Percentiles rank a stretch among this genome's conserved stretches.
phyloP scores from a whole-genome alignment of 2,797 vertebrate genomes.

The Malacoctenus gilli region DNA sequence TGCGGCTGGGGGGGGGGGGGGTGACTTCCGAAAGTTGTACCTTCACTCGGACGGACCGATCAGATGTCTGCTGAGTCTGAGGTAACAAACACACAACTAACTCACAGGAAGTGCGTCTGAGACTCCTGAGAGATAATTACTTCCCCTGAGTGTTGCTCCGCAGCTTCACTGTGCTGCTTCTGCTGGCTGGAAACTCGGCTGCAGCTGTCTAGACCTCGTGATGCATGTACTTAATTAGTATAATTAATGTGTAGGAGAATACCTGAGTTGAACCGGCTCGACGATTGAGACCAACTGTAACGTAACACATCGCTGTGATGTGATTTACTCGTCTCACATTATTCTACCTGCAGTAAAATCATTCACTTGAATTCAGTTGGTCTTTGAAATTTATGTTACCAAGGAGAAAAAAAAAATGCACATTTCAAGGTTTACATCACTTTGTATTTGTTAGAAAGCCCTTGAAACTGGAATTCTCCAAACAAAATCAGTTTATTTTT shows the following conservation, averaged over 20 bases:
- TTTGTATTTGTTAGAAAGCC: no score
- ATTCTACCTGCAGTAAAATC: not conserved
- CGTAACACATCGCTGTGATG: not conserved
- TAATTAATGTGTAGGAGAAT: not conserved
- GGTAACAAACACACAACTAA: not conserved
- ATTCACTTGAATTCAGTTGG: not conserved
- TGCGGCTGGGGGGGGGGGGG: no score
- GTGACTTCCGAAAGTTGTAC: no score
- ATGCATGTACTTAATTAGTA: not conserved
- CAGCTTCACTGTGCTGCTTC: not conserved
- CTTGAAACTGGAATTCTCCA: not conserved
- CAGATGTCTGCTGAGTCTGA: not conserved
- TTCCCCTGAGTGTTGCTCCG: not conserved
- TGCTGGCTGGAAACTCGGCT: not conserved
- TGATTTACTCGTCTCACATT: not conserved
- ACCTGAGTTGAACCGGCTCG: not conserved
- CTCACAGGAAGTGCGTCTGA: not conserved
- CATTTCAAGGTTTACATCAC: not conserved
- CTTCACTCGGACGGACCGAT: not conserved
- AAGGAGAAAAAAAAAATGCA: no score
- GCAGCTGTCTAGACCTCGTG: not conserved
- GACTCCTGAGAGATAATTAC: not conserved
- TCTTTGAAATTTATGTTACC: no score
- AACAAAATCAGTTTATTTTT: no score
- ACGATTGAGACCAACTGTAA: not conserved